Conservation (phyloP, 2,113 vertebrate genomes). For the Lampris incognitus region DNA sequence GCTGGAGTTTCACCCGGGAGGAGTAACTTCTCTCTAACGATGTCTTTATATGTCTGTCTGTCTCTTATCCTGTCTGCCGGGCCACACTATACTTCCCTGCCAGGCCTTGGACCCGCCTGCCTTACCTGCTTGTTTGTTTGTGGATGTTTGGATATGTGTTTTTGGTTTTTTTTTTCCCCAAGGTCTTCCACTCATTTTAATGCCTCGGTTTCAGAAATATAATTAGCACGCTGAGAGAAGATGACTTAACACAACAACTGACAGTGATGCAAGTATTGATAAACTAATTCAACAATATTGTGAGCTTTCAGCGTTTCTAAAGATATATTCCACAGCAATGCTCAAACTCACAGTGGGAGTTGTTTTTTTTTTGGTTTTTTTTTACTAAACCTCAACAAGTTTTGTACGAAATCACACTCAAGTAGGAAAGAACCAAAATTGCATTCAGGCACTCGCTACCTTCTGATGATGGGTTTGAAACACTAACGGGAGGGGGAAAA, state of each 20-base stretch:
- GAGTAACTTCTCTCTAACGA: constrained; percentile 55
- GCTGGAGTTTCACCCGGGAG: constrained; percentile 53
- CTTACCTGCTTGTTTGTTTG: constrained; percentile 14
- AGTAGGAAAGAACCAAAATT: neutral
- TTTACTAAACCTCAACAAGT: too few relatives aligned
- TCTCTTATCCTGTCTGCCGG: constrained; percentile 42
- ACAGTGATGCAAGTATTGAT: constrained; percentile 40
- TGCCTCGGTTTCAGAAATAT: constrained; percentile 16
- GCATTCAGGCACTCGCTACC: too few relatives aligned
- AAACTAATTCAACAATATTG: constrained; percentile 15
- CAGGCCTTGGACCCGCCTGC: too few relatives aligned
- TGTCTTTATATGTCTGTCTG: constrained; percentile 36
- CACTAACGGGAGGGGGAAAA: too few relatives aligned
- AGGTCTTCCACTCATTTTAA: constrained; percentile 10
- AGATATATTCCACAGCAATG: neutral
- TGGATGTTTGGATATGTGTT: constrained; percentile 21
- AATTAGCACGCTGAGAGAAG: constrained; percentile 50
- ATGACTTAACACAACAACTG: constrained; percentile 24
- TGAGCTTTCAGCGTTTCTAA: neutral
- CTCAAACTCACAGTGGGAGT: too few relatives aligned
- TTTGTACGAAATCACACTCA: neutral
- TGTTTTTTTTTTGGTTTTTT: too few relatives aligned
- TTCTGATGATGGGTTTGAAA: too few relatives aligned
- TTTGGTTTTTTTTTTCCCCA: constrained; percentile 27
- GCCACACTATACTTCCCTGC: neutral